Evolutionary conservation across 2,888 invertebrate genomes (phyloP).

Genomic region (Lymantria dispar): DNA sequence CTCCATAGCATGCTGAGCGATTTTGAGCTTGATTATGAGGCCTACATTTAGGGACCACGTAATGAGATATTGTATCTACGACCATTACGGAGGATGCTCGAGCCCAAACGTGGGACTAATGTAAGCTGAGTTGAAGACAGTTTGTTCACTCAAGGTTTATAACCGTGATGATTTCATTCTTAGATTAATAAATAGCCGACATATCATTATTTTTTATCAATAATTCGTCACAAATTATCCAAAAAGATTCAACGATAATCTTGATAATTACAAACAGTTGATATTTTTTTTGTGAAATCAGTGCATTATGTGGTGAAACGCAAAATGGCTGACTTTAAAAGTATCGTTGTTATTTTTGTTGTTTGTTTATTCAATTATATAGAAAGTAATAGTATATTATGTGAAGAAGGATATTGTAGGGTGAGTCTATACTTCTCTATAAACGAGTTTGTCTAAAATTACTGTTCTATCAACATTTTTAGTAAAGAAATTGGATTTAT

Average conservation of each 20-base stretch:
- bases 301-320: slow-evolving; percentile 22
- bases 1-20: too few relatives aligned
- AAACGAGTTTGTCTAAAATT: not conserved
- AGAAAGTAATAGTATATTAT: slow-evolving; percentile 42
- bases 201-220: slow-evolving; percentile 11
- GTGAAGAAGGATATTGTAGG: slow-evolving; percentile 59
- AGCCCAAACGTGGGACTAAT: too few relatives aligned
- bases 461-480: not conserved
- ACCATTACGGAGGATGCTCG: too few relatives aligned
- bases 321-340: slow-evolving; percentile 48
- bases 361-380: slow-evolving; percentile 36
- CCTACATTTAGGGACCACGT: too few relatives aligned
- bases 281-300: slow-evolving; percentile 38
- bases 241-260: slow-evolving; percentile 15
- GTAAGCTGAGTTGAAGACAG: not conserved
- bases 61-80: too few relatives aligned
- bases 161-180: not conserved
- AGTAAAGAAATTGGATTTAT: too few relatives aligned
- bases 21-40: too few relatives aligned
- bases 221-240: slow-evolving; percentile 12
- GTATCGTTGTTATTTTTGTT: slow-evolving; percentile 39
- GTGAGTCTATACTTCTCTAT: slow-evolving; percentile 42
- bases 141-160: not conserved
- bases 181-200: too few relatives aligned
- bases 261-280: slow-evolving; percentile 27